Percentiles rank a stretch among this genome's conserved stretches.
These are phyloP conservation scores for Yasuhikotakia modesta DNA, from an alignment of 2,797 vertebrate species.

Conservation along the genomic window DNA sequence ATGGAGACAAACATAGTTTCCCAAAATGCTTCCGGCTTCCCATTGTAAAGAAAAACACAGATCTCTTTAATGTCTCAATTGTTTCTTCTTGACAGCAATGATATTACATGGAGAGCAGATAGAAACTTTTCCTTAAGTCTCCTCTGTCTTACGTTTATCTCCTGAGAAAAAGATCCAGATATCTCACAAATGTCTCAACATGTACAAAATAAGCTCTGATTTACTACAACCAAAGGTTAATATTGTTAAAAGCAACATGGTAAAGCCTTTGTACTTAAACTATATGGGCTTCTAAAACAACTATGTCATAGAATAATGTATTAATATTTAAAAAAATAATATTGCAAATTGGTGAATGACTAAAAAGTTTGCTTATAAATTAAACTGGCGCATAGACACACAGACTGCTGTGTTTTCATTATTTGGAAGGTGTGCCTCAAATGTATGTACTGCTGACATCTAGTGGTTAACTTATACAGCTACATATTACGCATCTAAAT, in stretches of 20 bases:
- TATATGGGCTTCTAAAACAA: too few species aligned
- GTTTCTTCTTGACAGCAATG: too few species aligned
- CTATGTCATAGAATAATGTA: too few species aligned
- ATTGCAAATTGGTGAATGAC: not conserved
- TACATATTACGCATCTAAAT: not conserved
- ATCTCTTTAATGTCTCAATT: too few species aligned
- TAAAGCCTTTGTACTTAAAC: too few species aligned
- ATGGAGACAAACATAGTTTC: conserved; percentile 8
- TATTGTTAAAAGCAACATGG: too few species aligned
- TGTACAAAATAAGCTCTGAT: too few species aligned
- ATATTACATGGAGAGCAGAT: too few species aligned
- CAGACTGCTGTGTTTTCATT: not conserved
- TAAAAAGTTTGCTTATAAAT: not conserved
- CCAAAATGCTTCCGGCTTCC: conserved; percentile 4
- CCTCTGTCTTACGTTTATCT: not conserved
- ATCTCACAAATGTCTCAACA: too few species aligned
- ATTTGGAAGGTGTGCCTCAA: not conserved
- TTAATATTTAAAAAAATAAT: too few species aligned
- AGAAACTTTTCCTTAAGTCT: too few species aligned
- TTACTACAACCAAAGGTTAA: too few species aligned
- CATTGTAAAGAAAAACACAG: conserved; percentile 1
- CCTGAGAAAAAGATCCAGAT: not conserved
- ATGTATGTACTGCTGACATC: not conserved
- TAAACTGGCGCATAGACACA: not conserved
- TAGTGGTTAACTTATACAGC: not conserved